Conservation (phyloP, 2,113 vertebrate genomes). For the Otolemur garnettii region DNA sequence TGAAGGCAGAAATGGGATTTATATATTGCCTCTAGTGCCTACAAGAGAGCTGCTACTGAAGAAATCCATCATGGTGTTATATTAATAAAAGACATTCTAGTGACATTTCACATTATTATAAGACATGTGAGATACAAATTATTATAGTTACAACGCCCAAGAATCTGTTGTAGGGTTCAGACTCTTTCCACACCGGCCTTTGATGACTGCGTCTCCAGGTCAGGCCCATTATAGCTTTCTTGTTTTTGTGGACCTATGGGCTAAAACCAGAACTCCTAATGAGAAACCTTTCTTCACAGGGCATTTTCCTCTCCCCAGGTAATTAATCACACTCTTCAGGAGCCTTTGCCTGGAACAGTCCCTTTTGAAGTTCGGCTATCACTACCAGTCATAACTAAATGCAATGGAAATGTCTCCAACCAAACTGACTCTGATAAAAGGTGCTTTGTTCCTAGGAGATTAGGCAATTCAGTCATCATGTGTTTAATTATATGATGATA, state of each 20-base stretch:
- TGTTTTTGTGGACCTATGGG: neutral
- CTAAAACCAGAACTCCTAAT: slow-evolving; percentile 16
- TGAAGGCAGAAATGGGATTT: slow-evolving; percentile 1
- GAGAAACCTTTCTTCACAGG: neutral
- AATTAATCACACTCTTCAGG: slow-evolving; percentile 59
- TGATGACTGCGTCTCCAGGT: neutral
- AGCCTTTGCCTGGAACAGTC: neutral
- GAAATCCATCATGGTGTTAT: slow-evolving; percentile 45
- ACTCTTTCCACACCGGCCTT: neutral
- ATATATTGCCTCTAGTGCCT: neutral
- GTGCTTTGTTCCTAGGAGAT: slow-evolving; percentile 37
- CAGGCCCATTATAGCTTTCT: neutral
- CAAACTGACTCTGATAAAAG: slow-evolving; percentile 60
- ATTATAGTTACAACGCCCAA: neutral
- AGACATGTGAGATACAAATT: slow-evolving; percentile 26
- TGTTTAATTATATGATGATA: slow-evolving; percentile 56
- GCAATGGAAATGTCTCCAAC: slow-evolving; percentile 37
- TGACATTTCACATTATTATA: neutral
- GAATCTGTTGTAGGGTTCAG: neutral
- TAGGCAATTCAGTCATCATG: slow-evolving; percentile 6
- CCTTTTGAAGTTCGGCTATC: slow-evolving; percentile 22
- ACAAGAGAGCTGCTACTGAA: neutral
- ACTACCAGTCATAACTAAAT: slow-evolving; percentile 3
- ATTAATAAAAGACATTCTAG: neutral
- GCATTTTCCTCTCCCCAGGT: slow-evolving; percentile 15